Evolutionary conservation across 2,113 vertebrate genomes (phyloP), one percentile per base, ranked within the genome.

Genomic region (Alexandromys fortis): DNA sequence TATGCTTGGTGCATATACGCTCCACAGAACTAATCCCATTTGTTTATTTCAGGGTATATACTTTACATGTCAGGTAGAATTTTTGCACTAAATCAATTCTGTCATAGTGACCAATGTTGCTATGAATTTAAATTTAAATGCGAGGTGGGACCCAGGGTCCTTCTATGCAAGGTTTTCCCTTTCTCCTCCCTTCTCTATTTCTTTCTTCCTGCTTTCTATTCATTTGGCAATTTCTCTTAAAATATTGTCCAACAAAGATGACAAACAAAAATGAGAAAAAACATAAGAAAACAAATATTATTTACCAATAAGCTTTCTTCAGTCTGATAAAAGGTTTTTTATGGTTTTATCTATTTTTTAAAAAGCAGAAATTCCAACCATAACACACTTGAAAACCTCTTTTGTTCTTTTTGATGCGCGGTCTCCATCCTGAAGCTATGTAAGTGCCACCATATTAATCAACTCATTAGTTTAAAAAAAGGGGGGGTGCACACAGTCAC

Each of bases 401-500:
- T 70, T 90, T 28, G 11, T 21, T 68, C 33, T 79, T 67, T 68
- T 49, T 79, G 45, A 79, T 21, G 63, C 38, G 4, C 17, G 52
- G 63, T 22, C 22, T 45, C 33, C 14, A n/a, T 78, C 45, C 55
- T 49, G 75, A 52, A 67, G 13, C 61, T 52, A 52, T 1, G 2
- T 17, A 49, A 47, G 7, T 47, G 88, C 4, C 16, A 45, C 17
- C 49, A 82, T 13, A 82, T 73, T 22, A 61, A 49, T 26, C 17
- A 42, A 42, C 35, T 82, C 65, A 83, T 61, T 83, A 83, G 63
- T 68, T 38, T 38, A 82, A 35, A 16, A 55, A 70, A 70, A 72
- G 22, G 8, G 65, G 6, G 17, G 7, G 65, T 4, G 1, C 30
- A 11, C 1, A 35, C 1, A 11, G 17, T 73, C 4, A 73, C 28